Base-by-base conservation (phyloP, 2,888 invertebrate species). In the Pristionchus entomophagus region DNA sequence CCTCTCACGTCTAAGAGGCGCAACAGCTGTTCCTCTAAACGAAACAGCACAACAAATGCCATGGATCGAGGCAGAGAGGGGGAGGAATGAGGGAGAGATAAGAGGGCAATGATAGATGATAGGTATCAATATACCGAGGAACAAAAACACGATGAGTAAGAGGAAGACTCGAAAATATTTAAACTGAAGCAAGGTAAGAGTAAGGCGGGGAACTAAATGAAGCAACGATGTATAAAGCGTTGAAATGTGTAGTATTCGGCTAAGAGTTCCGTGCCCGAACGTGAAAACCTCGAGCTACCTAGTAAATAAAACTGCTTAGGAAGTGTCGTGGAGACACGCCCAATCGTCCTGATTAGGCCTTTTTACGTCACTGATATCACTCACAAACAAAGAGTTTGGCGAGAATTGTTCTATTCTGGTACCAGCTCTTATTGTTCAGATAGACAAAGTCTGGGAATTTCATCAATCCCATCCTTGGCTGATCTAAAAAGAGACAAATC, bases 91-190 rank as follows among this genome's bases (percentile, higher is more conserved):
- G 62, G 32, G 62, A 29, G 65, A 65, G 1, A 19, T 5, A 12
- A 65, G 29, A 65, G 65, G 32, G 65, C 65, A 35, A 22, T 65
- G 65, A 65, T 65, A 35, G 65, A 35, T 65, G 32, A 32, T 32
- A 26, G 56, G 22, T 59, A n/a, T 38, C 35, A 35, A 65, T 35
- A 29, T 32, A 65, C 35, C 22, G 65, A 26, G 35, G 19, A 12
- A 17, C 35, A 14, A 65, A 65, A 65, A 65, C 65, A 65, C 19
- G 26, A 41, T 49, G 82, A 59, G 32, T 41, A 10, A 82, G 41
- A 6, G 32, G 45, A 62, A 59, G 82, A 82, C 59, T 38, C 51
- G 77, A 65, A 35, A 35, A 65, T 65, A 65, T 65, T 65, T 65
- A 65, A 35, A 65, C 35, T 35, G 35, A 14, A 4, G 26, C 5